A percentile compares a stretch with the other conserved stretches of the same genome.
Evolutionary conservation across 2,797 vertebrate species (phyloP).

Genomic region (Liasis olivaceus): DNA sequence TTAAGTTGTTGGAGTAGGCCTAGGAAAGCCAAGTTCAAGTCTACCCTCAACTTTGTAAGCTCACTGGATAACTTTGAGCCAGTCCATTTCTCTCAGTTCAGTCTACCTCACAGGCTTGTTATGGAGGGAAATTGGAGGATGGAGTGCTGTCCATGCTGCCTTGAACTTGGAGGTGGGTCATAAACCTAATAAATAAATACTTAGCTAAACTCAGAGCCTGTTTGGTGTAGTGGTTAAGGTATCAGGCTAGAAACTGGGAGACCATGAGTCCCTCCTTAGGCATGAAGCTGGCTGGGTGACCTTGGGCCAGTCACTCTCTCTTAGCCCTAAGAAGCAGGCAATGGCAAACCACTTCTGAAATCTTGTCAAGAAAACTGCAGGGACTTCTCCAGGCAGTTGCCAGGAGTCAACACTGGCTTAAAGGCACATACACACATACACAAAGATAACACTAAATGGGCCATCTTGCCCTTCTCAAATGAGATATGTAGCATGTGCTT

Average conservation of each 20-base stretch:
- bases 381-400: no score
- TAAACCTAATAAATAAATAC: background rate
- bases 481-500: no score
- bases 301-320: background rate
- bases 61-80: background rate
- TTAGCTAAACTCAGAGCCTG: background rate
- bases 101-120: background rate
- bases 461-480: no score
- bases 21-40: background rate
- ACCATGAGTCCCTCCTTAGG: no score
- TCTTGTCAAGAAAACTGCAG: no score
- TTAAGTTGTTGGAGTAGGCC: background rate
- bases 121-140: background rate
- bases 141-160: background rate
- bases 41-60: background rate
- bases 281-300: background rate
- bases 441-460: no score
- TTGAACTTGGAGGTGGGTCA: background rate
- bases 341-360: background rate
- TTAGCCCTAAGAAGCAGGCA: background rate
- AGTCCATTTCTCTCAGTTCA: background rate
- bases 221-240: no score
- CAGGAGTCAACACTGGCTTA: no score
- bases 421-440: no score
- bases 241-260: no score